Conservation (phyloP, 2,113 vertebrate species). For the Neogobius melanostomus region DNA sequence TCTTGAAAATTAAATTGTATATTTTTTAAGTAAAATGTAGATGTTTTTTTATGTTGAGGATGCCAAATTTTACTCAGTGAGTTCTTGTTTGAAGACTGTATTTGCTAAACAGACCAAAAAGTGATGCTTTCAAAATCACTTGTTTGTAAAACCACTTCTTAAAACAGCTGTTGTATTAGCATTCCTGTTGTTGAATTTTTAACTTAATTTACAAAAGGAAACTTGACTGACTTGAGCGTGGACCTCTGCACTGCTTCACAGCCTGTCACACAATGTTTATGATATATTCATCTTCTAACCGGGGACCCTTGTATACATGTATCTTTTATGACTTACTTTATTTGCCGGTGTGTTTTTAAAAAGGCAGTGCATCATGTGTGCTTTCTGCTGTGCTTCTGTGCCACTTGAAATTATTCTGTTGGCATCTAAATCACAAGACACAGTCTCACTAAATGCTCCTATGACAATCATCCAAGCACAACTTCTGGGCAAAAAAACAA, state of each 20-base stretch:
- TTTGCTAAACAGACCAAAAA: conserved; percentile 22
- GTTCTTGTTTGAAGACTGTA: conserved; percentile 53
- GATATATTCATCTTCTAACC: conserved; percentile 77
- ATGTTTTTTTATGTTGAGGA: conserved; percentile 65
- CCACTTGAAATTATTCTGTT: conserved; percentile 80
- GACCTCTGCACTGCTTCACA: conserved; percentile 73
- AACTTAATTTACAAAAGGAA: conserved; percentile 44
- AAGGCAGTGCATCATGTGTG: conserved; percentile 67
- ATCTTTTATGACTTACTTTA: conserved; percentile 70
- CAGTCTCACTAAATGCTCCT: conserved; percentile 41
- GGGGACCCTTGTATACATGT: conserved; percentile 79
- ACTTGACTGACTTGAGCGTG: conserved; percentile 32
- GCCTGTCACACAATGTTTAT: conserved; percentile 74
- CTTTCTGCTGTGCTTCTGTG: conserved; percentile 77
- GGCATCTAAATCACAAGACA: conserved; percentile 38
- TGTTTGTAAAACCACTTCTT: conserved; percentile 38
- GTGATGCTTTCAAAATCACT: conserved; percentile 14
- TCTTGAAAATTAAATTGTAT: conserved; percentile 81
- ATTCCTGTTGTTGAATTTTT: conserved; percentile 29
- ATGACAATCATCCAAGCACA: conserved; percentile 59
- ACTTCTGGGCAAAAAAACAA: conserved; percentile 33
- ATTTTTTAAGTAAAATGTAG: conserved; percentile 81
- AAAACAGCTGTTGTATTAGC: conserved; percentile 31
- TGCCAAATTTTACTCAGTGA: conserved; percentile 61
- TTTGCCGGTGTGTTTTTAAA: conserved; percentile 72